These are phyloP conservation scores for Silurus aristotelis DNA, from an alignment of 2,797 vertebrate genomes.

Conservation along the genomic window DNA sequence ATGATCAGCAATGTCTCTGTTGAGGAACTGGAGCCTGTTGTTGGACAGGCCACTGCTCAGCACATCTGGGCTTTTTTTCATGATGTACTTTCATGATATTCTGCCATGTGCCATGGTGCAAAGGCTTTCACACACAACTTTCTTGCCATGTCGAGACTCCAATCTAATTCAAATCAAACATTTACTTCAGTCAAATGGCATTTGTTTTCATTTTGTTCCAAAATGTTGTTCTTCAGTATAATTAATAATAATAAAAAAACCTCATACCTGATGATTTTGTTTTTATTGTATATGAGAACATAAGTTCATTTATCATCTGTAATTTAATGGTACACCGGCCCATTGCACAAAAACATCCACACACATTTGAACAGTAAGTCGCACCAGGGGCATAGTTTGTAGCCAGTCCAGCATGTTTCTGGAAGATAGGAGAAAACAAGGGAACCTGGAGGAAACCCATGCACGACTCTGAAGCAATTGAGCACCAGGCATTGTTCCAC, in stretches of 20 bases:
- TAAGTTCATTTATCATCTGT: background rate
- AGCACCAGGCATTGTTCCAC: background rate
- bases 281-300: too few species aligned
- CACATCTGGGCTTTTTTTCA: slow-evolving; percentile 79
- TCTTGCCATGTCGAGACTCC: background rate
- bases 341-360: background rate
- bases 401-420: background rate
- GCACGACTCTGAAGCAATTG: background rate
- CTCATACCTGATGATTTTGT: too few species aligned
- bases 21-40: slow-evolving; percentile 73
- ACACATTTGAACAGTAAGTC: background rate
- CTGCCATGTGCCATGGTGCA: background rate
- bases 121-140: background rate
- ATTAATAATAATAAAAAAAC: background rate
- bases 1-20: slow-evolving; percentile 74
- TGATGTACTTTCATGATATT: slow-evolving; percentile 30
- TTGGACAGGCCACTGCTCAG: slow-evolving; percentile 76
- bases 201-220: background rate
- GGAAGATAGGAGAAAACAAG: background rate
- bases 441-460: background rate
- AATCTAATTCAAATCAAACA: background rate
- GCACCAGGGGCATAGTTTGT: background rate
- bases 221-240: background rate
- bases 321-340: background rate
- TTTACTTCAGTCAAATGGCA: background rate